Conservation (phyloP, 2,113 vertebrate species). For the Candoia aspera region DNA sequence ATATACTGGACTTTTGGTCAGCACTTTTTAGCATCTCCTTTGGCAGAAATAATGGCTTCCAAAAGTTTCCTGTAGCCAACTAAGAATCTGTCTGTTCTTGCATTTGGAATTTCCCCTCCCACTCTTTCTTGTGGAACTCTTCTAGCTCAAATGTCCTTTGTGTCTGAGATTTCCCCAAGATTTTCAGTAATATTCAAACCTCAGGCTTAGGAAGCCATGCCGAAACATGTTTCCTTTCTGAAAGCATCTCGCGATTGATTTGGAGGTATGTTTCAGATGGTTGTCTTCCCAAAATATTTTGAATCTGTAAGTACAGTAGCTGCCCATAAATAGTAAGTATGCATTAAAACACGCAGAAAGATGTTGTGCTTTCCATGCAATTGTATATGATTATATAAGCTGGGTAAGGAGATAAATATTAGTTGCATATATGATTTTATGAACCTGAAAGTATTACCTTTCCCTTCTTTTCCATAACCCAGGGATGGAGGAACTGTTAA, state of each 20-base stretch:
- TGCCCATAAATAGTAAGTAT: not conserved
- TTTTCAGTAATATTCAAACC: not conserved
- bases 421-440: not conserved
- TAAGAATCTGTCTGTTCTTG: not conserved
- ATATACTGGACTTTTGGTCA: not conserved
- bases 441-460: slow-evolving; percentile 78
- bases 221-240: not conserved
- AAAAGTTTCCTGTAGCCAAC: not conserved
- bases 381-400: not conserved
- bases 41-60: not conserved
- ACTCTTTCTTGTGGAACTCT: not conserved
- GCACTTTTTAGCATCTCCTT: not conserved
- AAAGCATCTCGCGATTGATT: not conserved
- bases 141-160: not conserved
- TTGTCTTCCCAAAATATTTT: not conserved
- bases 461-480: slow-evolving; percentile 94
- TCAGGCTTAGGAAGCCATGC: not conserved
- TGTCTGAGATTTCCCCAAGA: not conserved
- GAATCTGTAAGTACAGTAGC: not conserved
- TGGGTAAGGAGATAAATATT: not conserved
- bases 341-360: not conserved
- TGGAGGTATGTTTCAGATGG: not conserved
- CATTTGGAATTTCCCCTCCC: not conserved
- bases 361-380: not conserved
- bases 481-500: slow-evolving; percentile 86